These are phyloP conservation scores for Enteromius fasciolatus DNA, from an alignment of 2,797 vertebrate species.

Conservation along the genomic window DNA sequence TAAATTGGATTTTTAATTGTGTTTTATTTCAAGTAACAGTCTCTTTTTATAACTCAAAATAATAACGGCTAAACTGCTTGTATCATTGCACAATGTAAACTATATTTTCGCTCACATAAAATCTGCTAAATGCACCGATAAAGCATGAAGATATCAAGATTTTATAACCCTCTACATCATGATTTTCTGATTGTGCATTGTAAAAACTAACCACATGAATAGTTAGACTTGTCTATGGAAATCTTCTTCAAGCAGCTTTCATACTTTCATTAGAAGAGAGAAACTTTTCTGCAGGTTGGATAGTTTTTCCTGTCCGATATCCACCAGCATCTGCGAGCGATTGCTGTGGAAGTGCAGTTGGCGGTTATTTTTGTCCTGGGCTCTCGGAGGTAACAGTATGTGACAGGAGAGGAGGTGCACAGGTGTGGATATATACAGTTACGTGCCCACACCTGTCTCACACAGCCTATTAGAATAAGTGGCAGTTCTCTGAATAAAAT, in stretches of 20 bases:
- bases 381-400: slow-evolving; percentile 45
- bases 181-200: background rate
- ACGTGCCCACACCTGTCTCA: slow-evolving; percentile 57
- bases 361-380: slow-evolving; percentile 35
- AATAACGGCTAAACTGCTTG: background rate
- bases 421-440: slow-evolving; percentile 53
- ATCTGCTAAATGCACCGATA: background rate
- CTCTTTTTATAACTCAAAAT: background rate
- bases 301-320: slow-evolving; percentile 9
- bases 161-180: background rate
- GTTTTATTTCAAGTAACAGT: background rate
- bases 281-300: background rate
- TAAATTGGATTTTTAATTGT: background rate
- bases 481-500: slow-evolving; percentile 79
- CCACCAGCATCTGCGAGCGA: background rate
- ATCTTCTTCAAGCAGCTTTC: background rate
- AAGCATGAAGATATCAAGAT: background rate
- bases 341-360: background rate
- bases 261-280: background rate
- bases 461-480: slow-evolving; percentile 80
- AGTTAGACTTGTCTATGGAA: background rate
- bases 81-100: background rate
- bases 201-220: background rate
- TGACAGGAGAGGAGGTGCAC: slow-evolving; percentile 54
- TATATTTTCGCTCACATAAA: background rate